Conservation (phyloP, 2,888 invertebrate species). For the Lobophora halterata region DNA sequence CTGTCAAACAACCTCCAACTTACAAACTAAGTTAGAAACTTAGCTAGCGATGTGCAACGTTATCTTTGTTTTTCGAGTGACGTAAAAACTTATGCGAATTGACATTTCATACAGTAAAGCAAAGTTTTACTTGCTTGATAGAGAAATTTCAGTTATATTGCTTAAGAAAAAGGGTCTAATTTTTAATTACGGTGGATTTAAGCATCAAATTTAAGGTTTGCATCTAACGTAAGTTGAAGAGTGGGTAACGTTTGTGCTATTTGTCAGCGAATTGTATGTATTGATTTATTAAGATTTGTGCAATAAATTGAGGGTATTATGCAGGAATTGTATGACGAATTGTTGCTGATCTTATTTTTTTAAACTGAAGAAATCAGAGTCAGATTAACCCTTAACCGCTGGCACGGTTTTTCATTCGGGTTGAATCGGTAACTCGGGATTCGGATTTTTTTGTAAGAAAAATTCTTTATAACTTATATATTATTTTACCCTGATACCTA, state of each 20-base stretch:
- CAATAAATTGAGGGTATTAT: constrained; percentile 10
- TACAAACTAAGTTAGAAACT: constrained; percentile 4
- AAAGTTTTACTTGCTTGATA: constrained; percentile 1
- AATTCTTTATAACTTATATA: too few relatives aligned
- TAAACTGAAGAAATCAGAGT: too few relatives aligned
- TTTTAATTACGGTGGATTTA: too few relatives aligned
- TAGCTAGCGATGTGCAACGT: constrained; percentile 14
- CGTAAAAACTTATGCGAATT: constrained; percentile 12
- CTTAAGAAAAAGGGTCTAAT: not conserved
- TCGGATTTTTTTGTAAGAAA: too few relatives aligned
- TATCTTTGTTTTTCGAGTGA: constrained; percentile 28
- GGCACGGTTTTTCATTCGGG: too few relatives aligned
- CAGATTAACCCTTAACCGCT: too few relatives aligned
- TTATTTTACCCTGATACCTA: too few relatives aligned
- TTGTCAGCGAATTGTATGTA: constrained; percentile 29
- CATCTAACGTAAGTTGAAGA: constrained; percentile 3
- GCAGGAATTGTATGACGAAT: not conserved
- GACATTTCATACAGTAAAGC: constrained; percentile 17
- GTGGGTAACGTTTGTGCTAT: constrained; percentile 9
- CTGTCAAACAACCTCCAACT: constrained; percentile 4
- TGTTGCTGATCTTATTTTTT: not conserved
- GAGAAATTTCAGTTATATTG: constrained; percentile 5
- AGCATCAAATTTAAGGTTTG: too few relatives aligned
- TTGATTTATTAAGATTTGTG: constrained; percentile 18
- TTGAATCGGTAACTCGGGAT: too few relatives aligned